Conservation (phyloP, 1,140 invertebrate species). For the honey bee (Apis mellifera) region Amel_HAv3.1 CM009937.2:2742501-2743000, state of each 20-base stretch:
- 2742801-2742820: too few relatives aligned
- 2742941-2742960: slow-evolving; percentile 23
- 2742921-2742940: slow-evolving; percentile 43
- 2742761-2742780: too few relatives aligned
- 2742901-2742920: slow-evolving; percentile 37
- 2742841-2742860: slow-evolving; percentile 12
- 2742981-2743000: neutral
- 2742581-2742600: neutral
- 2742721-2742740: slow-evolving; percentile 52
- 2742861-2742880: slow-evolving; percentile 62
- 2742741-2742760: slow-evolving; percentile 65
- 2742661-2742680: slow-evolving; percentile 36
- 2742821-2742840: too few relatives aligned
- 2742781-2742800: too few relatives aligned
- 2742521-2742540: neutral
- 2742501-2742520: too few relatives aligned
- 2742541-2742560: neutral
- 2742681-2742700: too few relatives aligned
- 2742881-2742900: slow-evolving; percentile 61
- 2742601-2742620: slow-evolving; percentile 3
- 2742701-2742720: slow-evolving; percentile 30
- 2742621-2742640: slow-evolving; percentile 46
- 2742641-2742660: slow-evolving; percentile 65
- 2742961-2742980: neutral
- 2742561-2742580: slow-evolving; percentile 3